phyloP scores from a whole-genome alignment of 2,797 vertebrate species.

The Sebastes flavidus region DNA sequence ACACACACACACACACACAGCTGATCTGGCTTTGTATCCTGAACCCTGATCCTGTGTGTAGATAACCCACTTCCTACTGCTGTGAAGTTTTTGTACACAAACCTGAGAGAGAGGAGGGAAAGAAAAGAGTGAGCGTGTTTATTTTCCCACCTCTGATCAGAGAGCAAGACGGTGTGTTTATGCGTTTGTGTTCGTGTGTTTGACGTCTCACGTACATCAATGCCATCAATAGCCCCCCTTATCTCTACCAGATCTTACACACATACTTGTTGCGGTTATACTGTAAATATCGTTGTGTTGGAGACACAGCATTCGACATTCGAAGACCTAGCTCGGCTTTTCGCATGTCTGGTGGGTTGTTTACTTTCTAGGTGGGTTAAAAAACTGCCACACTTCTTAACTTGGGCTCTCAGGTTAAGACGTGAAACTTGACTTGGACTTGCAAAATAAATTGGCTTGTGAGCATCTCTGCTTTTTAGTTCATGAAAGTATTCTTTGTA shows the following conservation, averaged over 20 bases:
- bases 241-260: conserved; percentile 32
- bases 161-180: conserved; percentile 9
- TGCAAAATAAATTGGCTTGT: no score
- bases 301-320: background rate
- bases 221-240: conserved; percentile 20
- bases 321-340: background rate
- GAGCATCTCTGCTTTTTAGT: no score
- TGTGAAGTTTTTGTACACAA: conserved; percentile 43
- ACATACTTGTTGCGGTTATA: background rate
- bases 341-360: background rate
- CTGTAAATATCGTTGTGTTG: conserved; percentile 11
- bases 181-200: conserved; percentile 1
- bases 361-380: background rate
- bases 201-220: conserved; percentile 37
- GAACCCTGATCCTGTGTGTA: conserved; percentile 29
- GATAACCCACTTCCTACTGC: conserved; percentile 39
- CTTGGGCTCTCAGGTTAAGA: background rate
- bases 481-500: no score
- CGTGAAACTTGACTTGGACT: no score
- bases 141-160: conserved; percentile 35
- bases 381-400: background rate
- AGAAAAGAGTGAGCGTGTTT: background rate
- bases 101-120: background rate
- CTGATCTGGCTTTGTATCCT: conserved; percentile 16
- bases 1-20: background rate